Base-by-base conservation (phyloP, 2,888 invertebrate species). In the Scelioninae gen. 1 region DNA sequence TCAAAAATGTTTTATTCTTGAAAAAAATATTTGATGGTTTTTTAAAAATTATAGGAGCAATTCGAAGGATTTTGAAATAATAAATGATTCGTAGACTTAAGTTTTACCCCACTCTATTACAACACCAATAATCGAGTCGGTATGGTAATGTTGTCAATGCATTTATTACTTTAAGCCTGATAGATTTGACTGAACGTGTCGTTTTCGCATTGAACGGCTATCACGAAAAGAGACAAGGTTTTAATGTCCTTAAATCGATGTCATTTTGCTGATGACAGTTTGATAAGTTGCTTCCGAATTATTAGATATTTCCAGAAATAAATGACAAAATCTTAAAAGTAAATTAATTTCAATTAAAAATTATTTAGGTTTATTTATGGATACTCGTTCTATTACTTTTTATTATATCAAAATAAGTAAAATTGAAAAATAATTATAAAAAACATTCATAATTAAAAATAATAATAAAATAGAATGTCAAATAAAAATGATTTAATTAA, bases 141-240 rank as follows among this genome's bases (percentile, higher is more conserved):
- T 89, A 91, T 91, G 92, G 91, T 91, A 91, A 91, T 91, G 90
- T 90, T 88, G 88, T 88, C 88, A 86, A 85, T 88, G 91, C 91
- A 91, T 91, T 91, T 89, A 92, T 91, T 91, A 91, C 89, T 88
- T 86, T 91, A 91, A 92, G 91, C 90, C 87, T 87, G 91, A 91
- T 86, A 90, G 90, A 91, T 92, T 89, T 89, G 88, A 88, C 89
- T 88, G n/a, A n/a, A n/a, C n/a, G n/a, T n/a, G n/a, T n/a, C n/a
- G n/a, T 86, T 88, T 84, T 75, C 77, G 10, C 58, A 74, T 56
- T n/a, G n/a, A n/a, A n/a, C n/a, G n/a, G n/a, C n/a, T n/a, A n/a
- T n/a, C n/a, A n/a, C 34, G 68, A 65, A 23, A 68, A 8, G 13
- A 53, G 40, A 49, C 56, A 8, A 6, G 43, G 10, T 71, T 78